Base-by-base conservation (phyloP, 1,140 invertebrate genomes). In the Neotoxoptera formosana region DNA sequence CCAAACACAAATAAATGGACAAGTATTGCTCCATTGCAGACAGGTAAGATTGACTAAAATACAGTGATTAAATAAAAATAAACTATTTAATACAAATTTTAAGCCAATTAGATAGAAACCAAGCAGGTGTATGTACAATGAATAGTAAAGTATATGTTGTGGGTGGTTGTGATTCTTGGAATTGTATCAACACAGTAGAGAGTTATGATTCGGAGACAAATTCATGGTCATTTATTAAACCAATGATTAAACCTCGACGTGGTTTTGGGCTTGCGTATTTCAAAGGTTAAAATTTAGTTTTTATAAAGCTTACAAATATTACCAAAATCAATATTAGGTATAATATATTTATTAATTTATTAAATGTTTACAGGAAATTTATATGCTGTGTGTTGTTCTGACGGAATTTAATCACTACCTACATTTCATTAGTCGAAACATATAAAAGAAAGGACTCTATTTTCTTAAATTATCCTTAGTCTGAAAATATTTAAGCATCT, bases 101-200 rank as follows among this genome's bases (percentile, higher is more conserved):
- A 56, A 30, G 89, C 94, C 25, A 60, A 87, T 51, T 95, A 96
- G 97, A 97, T 23, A 96, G 98, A 41, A 98, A 97, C 94, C 98
- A 98, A 95, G 97, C 97, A 47, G 97, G 97, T 67, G 96, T 97
- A n/a, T 96, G 96, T 47, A 95, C 96, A 91, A 96, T 96, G 95
- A 96, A 96, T 94, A 96, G 96, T 84, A 96, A 96, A 94, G 96
- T 98, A 36, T 98, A 97, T 96, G 97, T 96, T 34, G 96, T 97
- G 56, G 98, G 97, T 92, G 98, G 98, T 45, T 98, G 97, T 95
- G 97, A 98, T 95, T 97, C 97, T 76, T 97, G 97, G 96, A 97
- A 97, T 95, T 97, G 97, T 94, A 95, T 98, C 30, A 96, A 96
- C 89, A 96, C 96, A 2, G 97, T 97, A 67, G 97, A 97, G 95